Evolutionary conservation across 2,113 vertebrate genomes (phyloP).

Genomic region (Scopus umbretta): DNA sequence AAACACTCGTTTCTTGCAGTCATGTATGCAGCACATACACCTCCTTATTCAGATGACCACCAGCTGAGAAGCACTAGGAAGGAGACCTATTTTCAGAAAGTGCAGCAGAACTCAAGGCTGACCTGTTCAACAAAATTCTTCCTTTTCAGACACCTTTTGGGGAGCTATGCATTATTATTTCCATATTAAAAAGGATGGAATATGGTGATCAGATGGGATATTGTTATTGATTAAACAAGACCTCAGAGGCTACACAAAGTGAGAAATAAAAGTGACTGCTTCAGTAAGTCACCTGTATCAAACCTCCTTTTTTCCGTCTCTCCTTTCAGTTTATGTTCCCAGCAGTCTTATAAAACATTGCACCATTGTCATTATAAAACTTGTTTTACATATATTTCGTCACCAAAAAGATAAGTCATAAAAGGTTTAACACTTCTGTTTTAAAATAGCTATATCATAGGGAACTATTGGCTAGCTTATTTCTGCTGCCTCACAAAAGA

Average conservation of each 20-base stretch:
- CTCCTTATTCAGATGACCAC: neutral
- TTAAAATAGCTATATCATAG: neutral
- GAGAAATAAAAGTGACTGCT: neutral
- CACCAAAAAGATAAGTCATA: neutral
- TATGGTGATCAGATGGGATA: neutral
- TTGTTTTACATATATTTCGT: neutral
- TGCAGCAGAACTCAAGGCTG: neutral
- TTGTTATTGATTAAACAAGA: neutral
- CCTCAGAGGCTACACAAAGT: neutral
- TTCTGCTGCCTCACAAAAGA: neutral
- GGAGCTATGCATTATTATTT: neutral
- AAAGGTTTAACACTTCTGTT: neutral
- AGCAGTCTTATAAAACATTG: neutral
- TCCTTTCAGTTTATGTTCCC: neutral
- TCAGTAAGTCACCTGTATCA: neutral
- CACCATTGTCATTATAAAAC: neutral
- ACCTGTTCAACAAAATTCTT: neutral
- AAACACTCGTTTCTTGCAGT: neutral
- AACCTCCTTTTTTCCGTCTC: neutral
- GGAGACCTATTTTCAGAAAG: neutral
- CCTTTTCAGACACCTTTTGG: neutral
- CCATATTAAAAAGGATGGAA: neutral
- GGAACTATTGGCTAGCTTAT: neutral
- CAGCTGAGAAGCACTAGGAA: neutral
- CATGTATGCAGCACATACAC: neutral